Conservation (phyloP, 2,113 vertebrate species). For the Rhipidura dahli region DNA sequence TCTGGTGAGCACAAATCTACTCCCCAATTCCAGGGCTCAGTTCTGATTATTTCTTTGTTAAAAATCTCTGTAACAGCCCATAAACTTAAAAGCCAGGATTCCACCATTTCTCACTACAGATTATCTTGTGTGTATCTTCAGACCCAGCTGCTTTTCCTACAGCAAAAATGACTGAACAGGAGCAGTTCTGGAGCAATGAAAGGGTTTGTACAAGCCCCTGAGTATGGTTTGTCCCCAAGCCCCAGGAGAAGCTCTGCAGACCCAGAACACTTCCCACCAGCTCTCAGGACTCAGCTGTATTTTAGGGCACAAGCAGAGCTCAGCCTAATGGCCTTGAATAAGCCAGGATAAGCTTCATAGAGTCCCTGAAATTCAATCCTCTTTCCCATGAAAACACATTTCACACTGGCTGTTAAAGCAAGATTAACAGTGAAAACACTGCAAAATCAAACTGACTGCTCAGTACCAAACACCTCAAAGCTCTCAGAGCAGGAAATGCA, state of each 20-base stretch:
- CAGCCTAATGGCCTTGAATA: not conserved
- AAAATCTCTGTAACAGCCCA: too few relatives aligned
- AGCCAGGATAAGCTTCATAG: not conserved
- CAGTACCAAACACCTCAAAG: not conserved
- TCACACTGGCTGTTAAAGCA: not conserved
- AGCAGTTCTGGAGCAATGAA: not conserved
- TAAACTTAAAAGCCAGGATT: too few relatives aligned
- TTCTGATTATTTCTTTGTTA: not conserved
- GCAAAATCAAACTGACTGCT: not conserved
- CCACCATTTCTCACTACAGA: not conserved
- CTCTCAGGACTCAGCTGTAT: rapidly evolving
- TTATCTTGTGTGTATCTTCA: rapidly evolving
- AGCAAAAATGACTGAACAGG: not conserved
- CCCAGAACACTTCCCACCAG: rapidly evolving
- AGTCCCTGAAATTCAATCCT: not conserved
- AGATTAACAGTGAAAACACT: not conserved
- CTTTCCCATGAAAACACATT: not conserved
- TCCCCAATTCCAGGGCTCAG: rapidly evolving
- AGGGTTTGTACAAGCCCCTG: not conserved
- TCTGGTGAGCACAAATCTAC: not conserved
- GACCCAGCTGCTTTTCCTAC: not conserved
- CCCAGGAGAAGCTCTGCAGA: not conserved
- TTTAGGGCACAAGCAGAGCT: not conserved
- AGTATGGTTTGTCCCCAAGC: rapidly evolving
- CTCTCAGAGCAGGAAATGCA: not conserved